phyloP scores from a whole-genome alignment of 2,888 invertebrate genomes.

The Lochmaea crataegi region DNA sequence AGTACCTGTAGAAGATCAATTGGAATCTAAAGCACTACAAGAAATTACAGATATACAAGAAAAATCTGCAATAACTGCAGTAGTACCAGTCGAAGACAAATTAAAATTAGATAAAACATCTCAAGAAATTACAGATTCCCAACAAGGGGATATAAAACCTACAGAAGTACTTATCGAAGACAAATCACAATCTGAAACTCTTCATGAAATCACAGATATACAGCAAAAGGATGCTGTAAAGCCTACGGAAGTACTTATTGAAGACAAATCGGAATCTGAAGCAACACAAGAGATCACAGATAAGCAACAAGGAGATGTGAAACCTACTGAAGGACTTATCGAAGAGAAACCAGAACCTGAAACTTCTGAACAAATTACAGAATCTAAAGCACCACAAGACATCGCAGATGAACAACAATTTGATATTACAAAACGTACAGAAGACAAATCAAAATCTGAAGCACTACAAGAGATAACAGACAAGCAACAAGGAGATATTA shows the following conservation, averaged over 20 bases:
- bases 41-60: too few species aligned
- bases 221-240: too few species aligned
- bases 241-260: neutral
- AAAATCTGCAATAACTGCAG: too few species aligned
- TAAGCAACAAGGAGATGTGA: neutral
- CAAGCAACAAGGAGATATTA: neutral
- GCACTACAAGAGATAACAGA: neutral
- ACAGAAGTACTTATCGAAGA: neutral
- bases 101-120: too few species aligned
- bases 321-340: neutral
- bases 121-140: too few species aligned
- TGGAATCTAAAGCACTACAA: too few species aligned
- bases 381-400: neutral
- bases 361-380: too few species aligned
- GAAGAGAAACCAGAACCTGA: neutral
- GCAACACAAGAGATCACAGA: neutral
- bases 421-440: neutral
- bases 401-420: neutral
- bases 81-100: too few species aligned
- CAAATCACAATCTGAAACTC: neutral
- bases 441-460: neutral
- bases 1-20: too few species aligned
- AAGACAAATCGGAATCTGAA: neutral
- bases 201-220: slow-evolving; percentile 7
- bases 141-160: too few species aligned